Base-by-base conservation (phyloP, 1,140 invertebrate genomes). In the Neodiprion pinetum region DNA sequence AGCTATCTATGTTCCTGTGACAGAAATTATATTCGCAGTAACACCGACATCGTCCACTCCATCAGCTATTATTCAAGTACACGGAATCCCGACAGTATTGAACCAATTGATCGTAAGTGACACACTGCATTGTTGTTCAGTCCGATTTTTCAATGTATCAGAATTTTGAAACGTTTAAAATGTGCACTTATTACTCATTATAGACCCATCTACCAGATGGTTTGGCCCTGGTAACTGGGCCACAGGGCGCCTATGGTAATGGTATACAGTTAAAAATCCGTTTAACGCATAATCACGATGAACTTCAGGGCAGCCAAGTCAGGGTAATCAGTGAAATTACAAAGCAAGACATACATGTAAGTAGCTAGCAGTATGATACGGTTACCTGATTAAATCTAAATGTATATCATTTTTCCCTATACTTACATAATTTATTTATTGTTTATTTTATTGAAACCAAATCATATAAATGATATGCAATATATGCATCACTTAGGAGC, bases 261-360 rank as follows among this genome's bases (percentile, higher is more conserved):
- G 74, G 77, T 9, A 74, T 85, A 8, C 84, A 87, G 68, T 86
- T 83, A 53, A 86, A 82, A 80, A 67, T 89, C 12, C 84, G 82
- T 70, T 77, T 89, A 11, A 82, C 85, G 49, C 80, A 86, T 66
- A 80, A 84, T 76, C 78, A 82, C n/a, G 84, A 87, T 1, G 86
- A 88, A 74, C 75, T 89, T 70, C 88, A 86, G 74, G 85, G 87
- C 11, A 85, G 85, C 70, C 86, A 85, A 81, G 74, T 88, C 48
- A 71, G 82, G 7, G 78, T 89, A 48, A 80, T 78, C 1, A 89
- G 88, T 76, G 84, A 86, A 71, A 74, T 89, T 1, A 88, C 87
- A 0, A 86, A 84, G 65, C 88, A 89, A 80, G 88, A 88, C 77
- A 80, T 89, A 80, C 85, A 87, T 49, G 87, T 88, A 80, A 77